Evolutionary conservation across 2,888 invertebrate species (phyloP), one percentile per base, ranked within the genome.

Genomic region (Spodoptera picta): DNA sequence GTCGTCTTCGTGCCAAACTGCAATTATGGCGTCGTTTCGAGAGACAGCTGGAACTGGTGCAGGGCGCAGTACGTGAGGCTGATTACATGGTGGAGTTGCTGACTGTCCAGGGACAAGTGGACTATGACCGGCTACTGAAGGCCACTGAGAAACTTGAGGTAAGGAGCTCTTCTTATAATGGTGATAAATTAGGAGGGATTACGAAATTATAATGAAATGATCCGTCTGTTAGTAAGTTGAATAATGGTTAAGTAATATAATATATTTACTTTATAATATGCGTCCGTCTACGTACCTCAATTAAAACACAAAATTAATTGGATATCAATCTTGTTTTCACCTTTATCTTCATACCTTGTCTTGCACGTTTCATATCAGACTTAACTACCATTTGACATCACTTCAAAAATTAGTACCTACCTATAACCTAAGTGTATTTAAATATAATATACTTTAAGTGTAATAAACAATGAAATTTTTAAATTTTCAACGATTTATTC

Each of bases 61-160:
- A 97, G 70, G 96, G 97, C 55, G 97, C 97, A 0, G 97, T 98
- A 0, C 96, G 97, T 60, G 98, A 98, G 81, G 97, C 98, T 0
- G 98, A 98, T 87, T 98, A 97, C 81, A 97, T 98, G 97, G 97
- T 97, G 94, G 98, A 98, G 75, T 92, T 98, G 64, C 94, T 98
- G 12, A 97, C 97, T 0, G 97, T 98, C 0, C 98, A 98, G 84
- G 98, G 97, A 1, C 97, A 97, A 68, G 97, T 98, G 14, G 98
- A 98, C 87, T 98, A 98, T 82, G 97, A 97, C 73, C 95, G 98
- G 9, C 92, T 98, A 63, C 95, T 97, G 57, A 98, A 97, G 84
- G 98, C 98, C 47, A 98, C 98, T 0, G 97, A 98, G 89, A 95
- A 98, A 83, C 95, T 98, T 62, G 97, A 98, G 96, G 98, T 98